These are phyloP conservation scores for Prochilodus magdalenae DNA, from an alignment of 2,113 vertebrate species.

Conservation along the genomic window DNA sequence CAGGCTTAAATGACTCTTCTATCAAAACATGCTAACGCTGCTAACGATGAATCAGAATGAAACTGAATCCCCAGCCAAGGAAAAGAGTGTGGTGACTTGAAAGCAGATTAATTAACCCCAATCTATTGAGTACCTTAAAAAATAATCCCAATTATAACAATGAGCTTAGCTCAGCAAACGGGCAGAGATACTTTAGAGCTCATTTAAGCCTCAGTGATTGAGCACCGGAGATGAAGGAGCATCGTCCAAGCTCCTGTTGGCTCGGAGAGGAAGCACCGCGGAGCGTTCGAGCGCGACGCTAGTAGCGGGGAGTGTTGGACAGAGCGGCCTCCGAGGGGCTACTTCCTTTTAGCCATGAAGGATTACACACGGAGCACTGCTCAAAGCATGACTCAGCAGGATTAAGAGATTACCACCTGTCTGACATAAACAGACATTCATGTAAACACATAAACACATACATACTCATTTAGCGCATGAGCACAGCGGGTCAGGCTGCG, in stretches of 20 bases:
- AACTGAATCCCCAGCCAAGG: not conserved
- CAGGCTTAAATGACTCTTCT: not conserved
- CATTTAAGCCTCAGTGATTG: slow-evolving; percentile 24
- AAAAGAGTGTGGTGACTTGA: not conserved
- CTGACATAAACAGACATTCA: slow-evolving; percentile 1
- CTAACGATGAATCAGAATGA: not conserved
- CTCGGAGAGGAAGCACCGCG: slow-evolving; percentile 17
- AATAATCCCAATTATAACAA: not conserved
- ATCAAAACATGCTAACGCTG: no score
- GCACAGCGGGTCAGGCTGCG: no score
- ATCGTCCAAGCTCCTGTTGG: slow-evolving; percentile 18
- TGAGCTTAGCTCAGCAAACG: not conserved
- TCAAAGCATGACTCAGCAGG: slow-evolving; percentile 28
- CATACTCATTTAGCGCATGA: not conserved
- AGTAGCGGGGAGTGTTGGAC: slow-evolving; percentile 1
- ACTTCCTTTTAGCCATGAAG: not conserved
- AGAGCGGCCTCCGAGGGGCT: slow-evolving; percentile 2
- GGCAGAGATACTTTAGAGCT: not conserved
- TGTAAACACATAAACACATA: not conserved
- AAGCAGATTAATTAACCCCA: not conserved
- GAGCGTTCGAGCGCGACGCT: not conserved
- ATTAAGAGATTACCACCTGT: slow-evolving; percentile 30
- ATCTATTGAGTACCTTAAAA: not conserved
- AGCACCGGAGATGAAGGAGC: not conserved
- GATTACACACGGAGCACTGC: slow-evolving; percentile 29